A percentile compares a stretch with the other conserved stretches of the same genome.
These are phyloP conservation scores for Champsocephalus esox DNA, from an alignment of 2,797 vertebrate genomes.

Conservation along the genomic window DNA sequence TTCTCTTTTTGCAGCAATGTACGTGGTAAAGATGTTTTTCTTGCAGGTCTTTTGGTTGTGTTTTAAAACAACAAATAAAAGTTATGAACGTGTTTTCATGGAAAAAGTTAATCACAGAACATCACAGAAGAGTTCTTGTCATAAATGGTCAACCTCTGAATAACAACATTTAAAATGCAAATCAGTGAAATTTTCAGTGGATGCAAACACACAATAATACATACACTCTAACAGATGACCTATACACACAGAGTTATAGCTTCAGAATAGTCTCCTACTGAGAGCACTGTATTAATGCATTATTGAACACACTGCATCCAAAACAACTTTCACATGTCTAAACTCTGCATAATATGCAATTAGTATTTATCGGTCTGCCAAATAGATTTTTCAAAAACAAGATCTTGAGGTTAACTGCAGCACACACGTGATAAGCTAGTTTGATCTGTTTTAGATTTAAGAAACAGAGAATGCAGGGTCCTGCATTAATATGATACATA, in stretches of 20 bases:
- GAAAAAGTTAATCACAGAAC: neutral
- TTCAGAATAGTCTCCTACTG: slow-evolving; percentile 6
- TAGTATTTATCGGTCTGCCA: neutral
- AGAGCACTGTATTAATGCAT: neutral
- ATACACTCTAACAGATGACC: neutral
- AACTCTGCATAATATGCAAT: neutral
- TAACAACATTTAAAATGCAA: neutral
- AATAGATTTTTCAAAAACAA: neutral
- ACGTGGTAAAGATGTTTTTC: neutral
- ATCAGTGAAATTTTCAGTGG: neutral
- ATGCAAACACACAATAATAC: slow-evolving; percentile 8
- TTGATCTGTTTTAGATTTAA: neutral
- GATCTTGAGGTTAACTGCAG: neutral
- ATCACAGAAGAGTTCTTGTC: neutral
- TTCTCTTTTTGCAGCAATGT: neutral
- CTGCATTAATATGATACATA: neutral
- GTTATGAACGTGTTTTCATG: neutral
- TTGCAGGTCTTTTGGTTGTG: neutral
- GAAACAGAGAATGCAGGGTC: neutral
- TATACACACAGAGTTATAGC: neutral
- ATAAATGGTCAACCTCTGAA: neutral
- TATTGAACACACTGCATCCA: slow-evolving; percentile 29
- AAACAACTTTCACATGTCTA: slow-evolving; percentile 20
- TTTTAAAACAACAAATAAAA: neutral
- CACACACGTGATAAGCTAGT: neutral